Conservation (phyloP, 2,797 vertebrate species). For the Premnoplex brunnescens region DNA sequence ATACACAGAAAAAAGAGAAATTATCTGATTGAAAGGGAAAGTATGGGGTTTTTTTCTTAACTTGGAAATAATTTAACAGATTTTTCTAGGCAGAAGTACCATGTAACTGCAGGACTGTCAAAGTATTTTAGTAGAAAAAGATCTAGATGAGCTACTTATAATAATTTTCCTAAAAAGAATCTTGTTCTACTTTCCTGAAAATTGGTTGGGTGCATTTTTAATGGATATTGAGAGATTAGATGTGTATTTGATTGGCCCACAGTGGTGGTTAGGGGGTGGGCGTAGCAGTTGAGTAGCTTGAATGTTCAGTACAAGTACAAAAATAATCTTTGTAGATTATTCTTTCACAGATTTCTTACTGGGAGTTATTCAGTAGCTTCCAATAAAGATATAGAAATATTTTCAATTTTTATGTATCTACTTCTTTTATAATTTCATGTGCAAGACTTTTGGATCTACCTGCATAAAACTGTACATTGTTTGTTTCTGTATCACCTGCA, state of each 20-base stretch:
- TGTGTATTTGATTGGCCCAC: background rate
- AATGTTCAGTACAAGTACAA: background rate
- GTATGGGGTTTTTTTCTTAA: rapidly evolving
- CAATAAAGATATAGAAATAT: background rate
- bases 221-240: background rate
- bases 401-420: background rate
- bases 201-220: background rate
- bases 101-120: background rate
- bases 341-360: background rate
- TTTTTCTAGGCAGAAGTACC: background rate
- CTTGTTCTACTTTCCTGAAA: background rate
- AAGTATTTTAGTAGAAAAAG: background rate
- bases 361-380: background rate
- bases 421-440: background rate
- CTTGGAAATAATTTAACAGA: background rate
- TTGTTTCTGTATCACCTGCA: background rate
- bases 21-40: background rate
- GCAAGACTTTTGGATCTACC: background rate
- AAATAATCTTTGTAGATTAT: background rate
- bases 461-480: background rate
- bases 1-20: background rate
- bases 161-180: background rate
- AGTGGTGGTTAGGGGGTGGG: background rate
- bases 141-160: background rate
- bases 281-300: background rate